Percentiles rank a stretch among this genome's conserved stretches.
Conservation (phyloP, 2,888 invertebrate species). For the Orgyia antiqua region DNA sequence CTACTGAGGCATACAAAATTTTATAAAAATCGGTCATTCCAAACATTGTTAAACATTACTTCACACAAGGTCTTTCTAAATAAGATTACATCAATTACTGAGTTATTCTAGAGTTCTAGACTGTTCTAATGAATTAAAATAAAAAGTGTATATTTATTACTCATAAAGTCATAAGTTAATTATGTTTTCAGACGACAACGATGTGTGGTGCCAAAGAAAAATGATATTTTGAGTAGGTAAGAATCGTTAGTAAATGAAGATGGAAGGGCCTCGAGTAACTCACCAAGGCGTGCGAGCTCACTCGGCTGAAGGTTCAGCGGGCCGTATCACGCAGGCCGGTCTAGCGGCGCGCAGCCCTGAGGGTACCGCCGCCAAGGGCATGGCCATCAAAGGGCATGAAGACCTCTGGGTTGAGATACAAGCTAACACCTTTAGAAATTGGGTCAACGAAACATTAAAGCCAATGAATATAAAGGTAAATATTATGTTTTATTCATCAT, state of each 20-base stretch:
- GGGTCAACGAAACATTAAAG: conserved; percentile 95
- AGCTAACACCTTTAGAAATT: conserved; percentile 96
- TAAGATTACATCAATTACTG: no score
- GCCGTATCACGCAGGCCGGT: conserved; percentile 85
- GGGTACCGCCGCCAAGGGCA: conserved; percentile 96
- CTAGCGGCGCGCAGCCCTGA: conserved; percentile 92
- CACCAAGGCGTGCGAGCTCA: conserved; percentile 79
- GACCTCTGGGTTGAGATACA: conserved; percentile 98
- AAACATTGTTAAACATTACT: no score
- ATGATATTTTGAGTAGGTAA: conserved; percentile 29
- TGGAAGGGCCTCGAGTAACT: conserved; percentile 77
- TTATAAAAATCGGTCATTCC: no score
- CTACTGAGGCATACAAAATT: no score
- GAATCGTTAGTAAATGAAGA: conserved; percentile 26
- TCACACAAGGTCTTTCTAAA: no score
- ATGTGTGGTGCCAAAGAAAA: conserved; percentile 44
- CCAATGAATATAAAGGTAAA: conserved; percentile 82
- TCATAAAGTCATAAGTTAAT: no score
- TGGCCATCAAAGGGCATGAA: conserved; percentile 96
- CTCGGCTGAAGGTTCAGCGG: conserved; percentile 78
- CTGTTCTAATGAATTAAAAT: no score
- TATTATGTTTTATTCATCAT: no score
- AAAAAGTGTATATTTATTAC: no score
- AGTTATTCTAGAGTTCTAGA: no score
- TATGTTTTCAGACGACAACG: conserved; percentile 46